Conservation (phyloP, 2,113 vertebrate genomes). For the Lates calcarifer region DNA sequence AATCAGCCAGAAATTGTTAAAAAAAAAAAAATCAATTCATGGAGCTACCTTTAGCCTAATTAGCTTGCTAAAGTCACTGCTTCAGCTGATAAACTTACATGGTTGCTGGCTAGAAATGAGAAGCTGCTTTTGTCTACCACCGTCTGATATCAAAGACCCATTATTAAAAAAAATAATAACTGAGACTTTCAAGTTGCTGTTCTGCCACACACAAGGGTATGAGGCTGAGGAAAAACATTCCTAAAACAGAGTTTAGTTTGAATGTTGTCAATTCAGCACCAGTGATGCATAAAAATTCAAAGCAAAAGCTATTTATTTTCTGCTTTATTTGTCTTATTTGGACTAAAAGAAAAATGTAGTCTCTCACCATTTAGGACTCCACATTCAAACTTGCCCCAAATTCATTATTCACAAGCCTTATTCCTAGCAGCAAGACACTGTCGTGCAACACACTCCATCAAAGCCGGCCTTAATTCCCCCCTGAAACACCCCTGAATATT, state of each 20-base stretch:
- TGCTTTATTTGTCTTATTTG: conserved; percentile 40
- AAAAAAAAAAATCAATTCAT: background rate
- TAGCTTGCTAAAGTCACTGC: background rate
- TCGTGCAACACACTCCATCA: conserved; percentile 64
- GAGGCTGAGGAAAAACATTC: background rate
- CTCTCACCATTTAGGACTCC: conserved; percentile 14
- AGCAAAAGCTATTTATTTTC: conserved; percentile 12
- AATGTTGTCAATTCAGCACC: conserved; percentile 12
- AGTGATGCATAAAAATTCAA: background rate
- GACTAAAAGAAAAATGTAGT: conserved; percentile 17
- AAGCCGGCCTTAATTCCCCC: conserved; percentile 58
- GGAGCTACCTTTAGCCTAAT: background rate
- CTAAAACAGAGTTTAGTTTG: background rate
- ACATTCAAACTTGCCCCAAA: conserved; percentile 55
- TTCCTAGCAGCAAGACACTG: conserved; percentile 45
- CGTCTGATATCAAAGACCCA: background rate
- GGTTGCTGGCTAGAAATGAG: background rate
- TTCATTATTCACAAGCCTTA: conserved; percentile 70
- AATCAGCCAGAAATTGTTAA: background rate
- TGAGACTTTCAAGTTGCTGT: background rate
- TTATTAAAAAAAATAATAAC: background rate
- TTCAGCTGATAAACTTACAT: background rate
- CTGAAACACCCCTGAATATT: conserved; percentile 55
- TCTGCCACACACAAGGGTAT: too few species aligned
- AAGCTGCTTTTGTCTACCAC: background rate